Evolutionary conservation across 2,113 vertebrate species (phyloP).

Genomic region (Strix aluco): DNA sequence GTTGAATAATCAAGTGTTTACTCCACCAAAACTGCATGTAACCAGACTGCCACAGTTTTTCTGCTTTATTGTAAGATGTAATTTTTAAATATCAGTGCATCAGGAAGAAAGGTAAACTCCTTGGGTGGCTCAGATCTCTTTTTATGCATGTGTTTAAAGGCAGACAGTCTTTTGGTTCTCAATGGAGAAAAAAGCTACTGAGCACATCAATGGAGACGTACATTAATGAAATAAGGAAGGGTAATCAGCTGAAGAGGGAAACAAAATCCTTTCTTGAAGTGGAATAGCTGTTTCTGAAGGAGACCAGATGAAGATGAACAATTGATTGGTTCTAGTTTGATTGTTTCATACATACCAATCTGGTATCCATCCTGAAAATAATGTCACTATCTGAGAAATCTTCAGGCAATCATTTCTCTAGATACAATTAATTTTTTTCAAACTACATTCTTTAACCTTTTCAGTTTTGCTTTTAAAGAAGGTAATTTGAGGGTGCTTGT

Average conservation of each 20-base stretch:
- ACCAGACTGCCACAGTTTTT: slow-evolving; percentile 48
- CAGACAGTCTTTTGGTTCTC: background rate
- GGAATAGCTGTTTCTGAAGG: background rate
- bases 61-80: slow-evolving; percentile 46
- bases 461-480: background rate
- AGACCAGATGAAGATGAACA: background rate
- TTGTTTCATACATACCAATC: background rate
- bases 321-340: background rate
- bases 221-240: background rate
- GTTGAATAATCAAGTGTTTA: slow-evolving; percentile 71
- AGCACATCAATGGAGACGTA: background rate
- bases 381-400: background rate
- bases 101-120: slow-evolving; percentile 41
- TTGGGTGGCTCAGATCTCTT: slow-evolving; percentile 36
- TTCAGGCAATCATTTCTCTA: background rate
- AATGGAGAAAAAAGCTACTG: slow-evolving; percentile 1
- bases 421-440: background rate
- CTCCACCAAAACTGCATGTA: slow-evolving; percentile 54
- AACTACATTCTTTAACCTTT: background rate
- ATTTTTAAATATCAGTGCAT: slow-evolving; percentile 61
- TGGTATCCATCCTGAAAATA: background rate
- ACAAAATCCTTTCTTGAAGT: background rate
- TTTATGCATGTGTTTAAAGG: background rate
- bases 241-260: background rate
- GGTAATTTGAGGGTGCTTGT: background rate